Evolutionary conservation across 2,888 invertebrate species (phyloP).

Genomic region (Drosophila merina): DNA sequence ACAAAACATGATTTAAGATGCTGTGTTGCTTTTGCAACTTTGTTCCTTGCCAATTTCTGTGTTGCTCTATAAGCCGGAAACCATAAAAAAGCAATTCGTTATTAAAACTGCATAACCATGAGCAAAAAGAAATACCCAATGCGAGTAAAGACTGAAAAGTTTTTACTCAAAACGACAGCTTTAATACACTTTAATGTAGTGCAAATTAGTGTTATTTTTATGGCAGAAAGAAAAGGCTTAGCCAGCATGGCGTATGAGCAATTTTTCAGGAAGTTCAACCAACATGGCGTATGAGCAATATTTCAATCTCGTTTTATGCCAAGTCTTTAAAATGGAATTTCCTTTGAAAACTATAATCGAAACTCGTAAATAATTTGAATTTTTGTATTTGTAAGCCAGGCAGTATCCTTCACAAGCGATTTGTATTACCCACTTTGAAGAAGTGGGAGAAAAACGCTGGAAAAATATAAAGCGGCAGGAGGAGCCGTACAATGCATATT

Average conservation of each 20-base stretch:
- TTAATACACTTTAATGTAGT: slow-evolving; percentile 14
- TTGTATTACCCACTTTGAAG: slow-evolving; percentile 36
- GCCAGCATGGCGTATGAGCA: not conserved
- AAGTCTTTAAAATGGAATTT: not conserved
- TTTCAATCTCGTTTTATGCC: not conserved
- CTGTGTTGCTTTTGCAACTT: slow-evolving; percentile 36
- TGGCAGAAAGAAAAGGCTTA: not conserved
- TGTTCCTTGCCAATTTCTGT: slow-evolving; percentile 69
- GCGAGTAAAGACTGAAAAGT: slow-evolving; percentile 15
- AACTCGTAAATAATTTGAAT: slow-evolving; percentile 27
- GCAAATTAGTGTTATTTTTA: too few relatives aligned
- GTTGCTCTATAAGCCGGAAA: slow-evolving; percentile 73
- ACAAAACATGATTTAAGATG: slow-evolving; percentile 69
- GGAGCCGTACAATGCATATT: slow-evolving; percentile 70
- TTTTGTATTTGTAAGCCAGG: not conserved
- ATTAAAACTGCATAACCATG: slow-evolving; percentile 67
- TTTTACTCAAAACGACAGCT: not conserved
- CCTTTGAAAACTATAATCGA: not conserved
- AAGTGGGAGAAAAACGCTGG: slow-evolving; percentile 45
- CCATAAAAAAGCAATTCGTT: slow-evolving; percentile 78
- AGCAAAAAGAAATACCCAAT: slow-evolving; percentile 33
- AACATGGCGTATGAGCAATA: slow-evolving; percentile 1
- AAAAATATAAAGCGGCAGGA: slow-evolving; percentile 52
- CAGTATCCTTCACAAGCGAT: slow-evolving; percentile 16
- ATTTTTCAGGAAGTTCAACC: too few relatives aligned